phyloP scores from a whole-genome alignment of 2,797 vertebrate species.

The Neopelma chrysocephalum region DNA sequence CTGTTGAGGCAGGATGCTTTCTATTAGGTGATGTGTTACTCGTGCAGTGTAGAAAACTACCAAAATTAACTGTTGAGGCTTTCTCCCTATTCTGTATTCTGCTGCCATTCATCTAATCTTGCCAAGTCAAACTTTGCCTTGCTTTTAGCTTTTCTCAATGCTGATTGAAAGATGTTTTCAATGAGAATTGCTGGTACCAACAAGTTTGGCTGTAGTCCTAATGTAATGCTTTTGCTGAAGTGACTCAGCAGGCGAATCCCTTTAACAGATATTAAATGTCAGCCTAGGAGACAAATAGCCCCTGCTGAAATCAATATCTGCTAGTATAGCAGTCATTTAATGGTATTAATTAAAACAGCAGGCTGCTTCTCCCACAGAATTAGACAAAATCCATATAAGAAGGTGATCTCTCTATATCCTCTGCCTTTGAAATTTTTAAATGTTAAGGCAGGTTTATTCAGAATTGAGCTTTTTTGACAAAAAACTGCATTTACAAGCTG shows the following conservation, averaged over 20 bases:
- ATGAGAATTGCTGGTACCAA: not conserved
- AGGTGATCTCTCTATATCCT: not conserved
- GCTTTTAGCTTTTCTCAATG: not conserved
- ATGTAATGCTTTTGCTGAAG: constrained; percentile 19
- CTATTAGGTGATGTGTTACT: not conserved
- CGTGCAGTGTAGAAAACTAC: not conserved
- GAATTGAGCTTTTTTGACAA: not conserved
- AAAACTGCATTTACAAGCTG: not conserved
- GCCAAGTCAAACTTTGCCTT: not conserved
- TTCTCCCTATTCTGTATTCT: not conserved
- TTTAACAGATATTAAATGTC: constrained; percentile 46
- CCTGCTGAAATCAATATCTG: constrained; percentile 42
- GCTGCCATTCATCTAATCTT: not conserved
- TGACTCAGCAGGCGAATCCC: constrained; percentile 15
- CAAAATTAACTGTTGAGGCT: not conserved
- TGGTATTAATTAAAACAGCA: constrained; percentile 51
- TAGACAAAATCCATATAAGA: not conserved
- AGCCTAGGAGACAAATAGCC: constrained; percentile 8
- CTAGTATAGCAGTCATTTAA: not conserved
- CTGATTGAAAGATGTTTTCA: not conserved
- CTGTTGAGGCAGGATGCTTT: not conserved
- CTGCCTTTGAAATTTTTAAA: not conserved
- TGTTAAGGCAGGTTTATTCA: not conserved
- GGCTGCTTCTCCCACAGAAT: constrained; percentile 15
- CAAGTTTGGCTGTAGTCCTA: constrained; percentile 4